Conservation (phyloP, 2,797 vertebrate genomes). For the Poeciliopsis presidionis region DNA sequence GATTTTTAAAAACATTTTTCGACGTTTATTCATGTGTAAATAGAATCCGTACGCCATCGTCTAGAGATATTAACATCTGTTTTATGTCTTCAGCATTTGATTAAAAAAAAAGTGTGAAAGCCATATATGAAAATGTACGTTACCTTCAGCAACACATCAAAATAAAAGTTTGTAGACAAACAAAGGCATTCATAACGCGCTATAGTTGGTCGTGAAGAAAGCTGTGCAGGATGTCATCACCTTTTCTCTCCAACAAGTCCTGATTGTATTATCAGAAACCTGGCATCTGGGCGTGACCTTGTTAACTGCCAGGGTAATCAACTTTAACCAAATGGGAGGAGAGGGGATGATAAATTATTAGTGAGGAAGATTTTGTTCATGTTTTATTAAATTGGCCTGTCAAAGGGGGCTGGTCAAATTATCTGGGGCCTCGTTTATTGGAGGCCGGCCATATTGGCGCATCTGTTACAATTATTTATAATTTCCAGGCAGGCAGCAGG, state of each 20-base stretch:
- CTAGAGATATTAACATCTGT: slow-evolving; percentile 37
- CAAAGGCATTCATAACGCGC: slow-evolving; percentile 36
- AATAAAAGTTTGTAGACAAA: slow-evolving; percentile 42
- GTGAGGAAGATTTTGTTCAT: slow-evolving; percentile 99
- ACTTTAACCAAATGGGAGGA: slow-evolving; percentile 99
- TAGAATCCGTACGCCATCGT: slow-evolving; percentile 15
- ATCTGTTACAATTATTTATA: slow-evolving; percentile 99
- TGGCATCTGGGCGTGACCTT: slow-evolving; percentile 99
- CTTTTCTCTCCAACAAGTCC: slow-evolving; percentile 76
- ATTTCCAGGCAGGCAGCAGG: slow-evolving; percentile 93
- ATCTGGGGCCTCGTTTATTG: slow-evolving; percentile 99
- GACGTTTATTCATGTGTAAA: neutral
- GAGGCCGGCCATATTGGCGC: slow-evolving; percentile 99
- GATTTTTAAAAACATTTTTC: neutral
- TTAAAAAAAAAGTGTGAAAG: slow-evolving; percentile 38
- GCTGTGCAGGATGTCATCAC: slow-evolving; percentile 71
- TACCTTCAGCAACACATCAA: slow-evolving; percentile 51
- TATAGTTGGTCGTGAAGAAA: slow-evolving; percentile 47
- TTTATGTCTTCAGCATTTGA: slow-evolving; percentile 30
- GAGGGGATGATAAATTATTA: slow-evolving; percentile 99
- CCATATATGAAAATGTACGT: slow-evolving; percentile 17
- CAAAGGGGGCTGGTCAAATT: slow-evolving; percentile 99
- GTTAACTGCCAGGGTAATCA: slow-evolving; percentile 99
- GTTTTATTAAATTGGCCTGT: slow-evolving; percentile 99
- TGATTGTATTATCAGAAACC: slow-evolving; percentile 99